These are phyloP conservation scores for Pampus argenteus DNA, from an alignment of 2,797 vertebrate genomes.

Conservation along the genomic window DNA sequence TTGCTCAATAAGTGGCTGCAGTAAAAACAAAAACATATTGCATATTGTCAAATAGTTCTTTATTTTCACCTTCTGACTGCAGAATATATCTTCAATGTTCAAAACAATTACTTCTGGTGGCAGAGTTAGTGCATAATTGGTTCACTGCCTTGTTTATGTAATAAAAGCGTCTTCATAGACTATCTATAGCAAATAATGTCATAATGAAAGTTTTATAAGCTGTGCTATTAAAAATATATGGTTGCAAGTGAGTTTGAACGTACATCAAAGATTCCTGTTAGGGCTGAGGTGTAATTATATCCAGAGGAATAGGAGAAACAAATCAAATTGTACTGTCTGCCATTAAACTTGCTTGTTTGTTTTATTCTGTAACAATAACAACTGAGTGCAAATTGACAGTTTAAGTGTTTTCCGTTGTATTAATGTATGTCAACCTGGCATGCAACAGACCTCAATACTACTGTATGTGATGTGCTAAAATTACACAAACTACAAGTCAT, in stretches of 20 bases:
- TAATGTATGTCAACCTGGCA: background rate
- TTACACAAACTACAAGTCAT: constrained; percentile 1
- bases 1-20: background rate
- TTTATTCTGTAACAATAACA: constrained; percentile 20
- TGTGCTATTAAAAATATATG: constrained; percentile 24
- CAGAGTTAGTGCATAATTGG: constrained; percentile 36
- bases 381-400: background rate
- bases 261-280: constrained; percentile 24
- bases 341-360: constrained; percentile 24
- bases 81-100: constrained; percentile 35
- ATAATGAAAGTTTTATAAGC: constrained; percentile 52
- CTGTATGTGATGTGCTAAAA: constrained; percentile 4
- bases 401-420: constrained; percentile 32
- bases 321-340: constrained; percentile 3
- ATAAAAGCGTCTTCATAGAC: constrained; percentile 24
- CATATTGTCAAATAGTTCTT: constrained; percentile 25
- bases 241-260: constrained; percentile 7
- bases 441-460: constrained; percentile 2
- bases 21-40: constrained; percentile 3
- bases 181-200: constrained; percentile 32
- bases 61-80: constrained; percentile 26
- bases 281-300: constrained; percentile 12
- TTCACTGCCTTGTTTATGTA: constrained; percentile 43
- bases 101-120: constrained; percentile 52
- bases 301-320: constrained; percentile 2